Conservation (phyloP, 2,113 vertebrate species). For the Zeus faber region DNA sequence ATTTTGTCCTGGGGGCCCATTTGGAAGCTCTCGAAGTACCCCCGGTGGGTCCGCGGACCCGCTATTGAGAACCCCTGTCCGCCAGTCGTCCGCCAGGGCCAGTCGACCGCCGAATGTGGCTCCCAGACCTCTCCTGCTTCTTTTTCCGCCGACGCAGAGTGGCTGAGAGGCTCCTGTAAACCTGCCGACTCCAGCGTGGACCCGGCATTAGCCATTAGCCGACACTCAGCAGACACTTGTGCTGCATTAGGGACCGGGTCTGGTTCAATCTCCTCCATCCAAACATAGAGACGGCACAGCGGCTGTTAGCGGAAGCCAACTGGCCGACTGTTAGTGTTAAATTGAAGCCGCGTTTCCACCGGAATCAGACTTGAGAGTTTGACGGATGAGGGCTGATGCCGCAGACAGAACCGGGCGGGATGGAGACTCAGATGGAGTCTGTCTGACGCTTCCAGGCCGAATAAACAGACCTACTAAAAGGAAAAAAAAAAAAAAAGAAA, state of each 20-base stretch:
- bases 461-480: no score
- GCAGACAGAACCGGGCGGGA: slow-evolving; percentile 16
- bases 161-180: background rate
- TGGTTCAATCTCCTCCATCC: slow-evolving; percentile 22
- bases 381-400: slow-evolving; percentile 44
- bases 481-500: no score
- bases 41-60: no score
- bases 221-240: slow-evolving; percentile 42
- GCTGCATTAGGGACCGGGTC: slow-evolving; percentile 38
- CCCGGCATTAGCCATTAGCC: slow-evolving; percentile 40
- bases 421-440: no score
- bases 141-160: background rate
- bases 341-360: slow-evolving; percentile 44
- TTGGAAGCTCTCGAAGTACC: no score
- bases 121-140: no score
- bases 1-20: no score
- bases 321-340: slow-evolving; percentile 50
- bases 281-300: slow-evolving; percentile 26
- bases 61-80: no score
- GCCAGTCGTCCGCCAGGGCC: no score
- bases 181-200: slow-evolving; percentile 1
- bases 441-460: no score
- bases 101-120: no score
- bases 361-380: slow-evolving; percentile 44
- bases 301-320: slow-evolving; percentile 35